Evolutionary conservation across 2,113 vertebrate genomes (phyloP).

Genomic region (Leucopsar rothschildi): DNA sequence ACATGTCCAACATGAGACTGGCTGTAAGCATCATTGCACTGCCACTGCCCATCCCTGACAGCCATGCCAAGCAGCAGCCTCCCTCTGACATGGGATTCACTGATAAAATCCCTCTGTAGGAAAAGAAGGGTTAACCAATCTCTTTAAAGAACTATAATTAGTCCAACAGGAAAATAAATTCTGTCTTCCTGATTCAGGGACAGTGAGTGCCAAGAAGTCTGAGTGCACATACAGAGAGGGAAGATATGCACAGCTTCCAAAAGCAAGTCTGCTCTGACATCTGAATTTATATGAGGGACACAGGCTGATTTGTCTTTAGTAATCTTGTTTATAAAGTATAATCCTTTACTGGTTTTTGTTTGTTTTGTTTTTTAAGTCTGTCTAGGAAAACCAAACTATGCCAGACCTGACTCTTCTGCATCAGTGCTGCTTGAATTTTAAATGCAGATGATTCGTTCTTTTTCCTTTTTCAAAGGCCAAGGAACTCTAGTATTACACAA

Average conservation of each 20-base stretch:
- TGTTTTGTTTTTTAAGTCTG: not conserved
- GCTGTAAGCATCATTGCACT: not conserved
- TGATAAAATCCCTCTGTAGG: not conserved
- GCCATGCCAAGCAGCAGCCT: not conserved
- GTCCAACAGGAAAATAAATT: not conserved
- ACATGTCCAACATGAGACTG: rapidly evolving
- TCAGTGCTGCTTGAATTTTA: not conserved
- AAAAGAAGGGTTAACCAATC: not conserved
- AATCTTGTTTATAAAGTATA: not conserved
- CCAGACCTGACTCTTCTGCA: not conserved
- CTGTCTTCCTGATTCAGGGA: not conserved
- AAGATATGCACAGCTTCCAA: not conserved
- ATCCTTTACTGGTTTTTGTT: not conserved
- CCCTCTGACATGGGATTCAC: not conserved
- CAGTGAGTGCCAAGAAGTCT: not conserved
- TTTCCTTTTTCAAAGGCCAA: not conserved
- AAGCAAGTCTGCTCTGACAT: not conserved
- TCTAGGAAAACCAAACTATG: not conserved
- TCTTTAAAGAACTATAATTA: conserved; percentile 21
- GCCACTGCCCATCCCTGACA: not conserved
- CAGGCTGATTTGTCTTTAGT: not conserved
- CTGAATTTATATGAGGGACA: not conserved
- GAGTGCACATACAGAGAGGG: not conserved
- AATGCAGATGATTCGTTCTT: not conserved
- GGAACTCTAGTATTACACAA: not conserved